Evolutionary conservation across 2,888 invertebrate genomes (phyloP), one percentile per base, ranked within the genome.

Genomic region (Emesis furor): DNA sequence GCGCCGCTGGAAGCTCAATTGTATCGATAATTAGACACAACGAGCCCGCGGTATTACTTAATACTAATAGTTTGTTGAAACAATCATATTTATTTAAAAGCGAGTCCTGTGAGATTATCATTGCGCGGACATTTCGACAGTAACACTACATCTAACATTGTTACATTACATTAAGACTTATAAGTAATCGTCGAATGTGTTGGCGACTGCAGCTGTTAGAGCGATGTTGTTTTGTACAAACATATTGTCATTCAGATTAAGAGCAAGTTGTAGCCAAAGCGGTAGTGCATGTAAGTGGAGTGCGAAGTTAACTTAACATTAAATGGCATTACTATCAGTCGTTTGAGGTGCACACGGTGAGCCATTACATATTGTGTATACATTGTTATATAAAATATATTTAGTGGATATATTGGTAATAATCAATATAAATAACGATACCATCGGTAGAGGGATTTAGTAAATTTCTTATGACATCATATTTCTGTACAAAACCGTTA

Each of bases 271-370:
- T 14, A 14, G 30, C 12, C 30, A 32, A 32, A 65, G 32, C 30
- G 62, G 30, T 14, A 14, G 62, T 65, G 62, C 62, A 65, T 32
- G 30, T 24, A 30, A 30, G 30, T 62, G 30, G 12, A 32, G 46
- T 46, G 46, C 62, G 14, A 24, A 30, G 32, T 65, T 10, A 12
- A 12, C 32, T 65, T 65, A 65, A 65, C 30, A 65, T 32, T 65
- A 65, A 65, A 65, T 62, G 62, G 62, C 62, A 62, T 62, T 32
- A 30, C 32, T 24, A 62, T 62, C 46, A 62, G 62, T 62, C 46
- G 14, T 14, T 46, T 46, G 46, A 46, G 14, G 46, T 46, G 46
- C 46, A 46, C 14, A 14, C 12, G 14, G 46, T 46, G 46, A 46
- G 12, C 14, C 46, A 14, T 1, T 46, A 46, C 14, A 14, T 46